Evolutionary conservation across 2,113 vertebrate genomes (phyloP).

Genomic region (Scopus umbretta): DNA sequence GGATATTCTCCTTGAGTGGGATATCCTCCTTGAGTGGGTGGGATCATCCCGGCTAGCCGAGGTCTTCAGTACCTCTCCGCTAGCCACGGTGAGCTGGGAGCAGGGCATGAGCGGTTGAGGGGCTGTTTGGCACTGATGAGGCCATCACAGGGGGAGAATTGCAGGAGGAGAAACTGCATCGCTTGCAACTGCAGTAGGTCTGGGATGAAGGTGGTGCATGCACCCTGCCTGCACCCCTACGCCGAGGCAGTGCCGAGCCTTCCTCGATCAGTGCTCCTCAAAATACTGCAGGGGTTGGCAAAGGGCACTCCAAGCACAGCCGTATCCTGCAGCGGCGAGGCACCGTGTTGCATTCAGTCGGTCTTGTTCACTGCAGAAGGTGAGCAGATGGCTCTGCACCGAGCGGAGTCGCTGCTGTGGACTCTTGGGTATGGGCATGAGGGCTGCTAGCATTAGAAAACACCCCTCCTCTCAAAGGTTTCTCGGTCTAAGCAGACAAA

Average conservation of each 20-base stretch:
- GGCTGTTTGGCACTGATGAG: background rate
- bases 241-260: fast-evolving
- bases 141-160: background rate
- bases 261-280: no score
- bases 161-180: background rate
- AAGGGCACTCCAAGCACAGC: background rate
- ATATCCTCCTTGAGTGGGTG: background rate
- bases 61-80: background rate
- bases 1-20: background rate
- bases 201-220: fast-evolving
- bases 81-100: fast-evolving
- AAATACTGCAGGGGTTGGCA: background rate
- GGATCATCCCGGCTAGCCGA: fast-evolving
- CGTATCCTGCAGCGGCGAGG: fast-evolving
- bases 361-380: background rate
- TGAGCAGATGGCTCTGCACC: background rate
- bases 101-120: background rate
- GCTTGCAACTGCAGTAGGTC: background rate
- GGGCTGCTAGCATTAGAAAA: background rate
- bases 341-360: fast-evolving
- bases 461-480: background rate
- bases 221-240: background rate
- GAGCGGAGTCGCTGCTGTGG: fast-evolving
- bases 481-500: background rate
- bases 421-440: background rate